A percentile compares a stretch with the other conserved stretches of the same genome.
These are phyloP conservation scores for Enteromius afrohamiltoni DNA, from an alignment of 2,797 vertebrate genomes.

Conservation along the genomic window DNA sequence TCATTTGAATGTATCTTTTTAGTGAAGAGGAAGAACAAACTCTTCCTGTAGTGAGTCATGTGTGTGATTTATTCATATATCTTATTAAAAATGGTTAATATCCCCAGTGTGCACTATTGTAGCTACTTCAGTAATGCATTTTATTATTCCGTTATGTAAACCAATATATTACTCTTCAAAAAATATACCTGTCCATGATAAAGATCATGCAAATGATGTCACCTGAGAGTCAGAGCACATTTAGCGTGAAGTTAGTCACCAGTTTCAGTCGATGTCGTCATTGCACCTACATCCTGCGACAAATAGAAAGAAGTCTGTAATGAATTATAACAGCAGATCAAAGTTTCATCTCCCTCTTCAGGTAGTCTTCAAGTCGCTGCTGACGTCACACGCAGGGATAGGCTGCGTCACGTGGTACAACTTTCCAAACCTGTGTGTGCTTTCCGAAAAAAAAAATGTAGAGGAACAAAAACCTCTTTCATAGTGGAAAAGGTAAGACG, in stretches of 20 bases:
- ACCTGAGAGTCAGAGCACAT: not conserved
- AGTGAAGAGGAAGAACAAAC: not conserved
- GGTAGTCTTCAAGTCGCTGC: slow-evolving; percentile 23
- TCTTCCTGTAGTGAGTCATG: not conserved
- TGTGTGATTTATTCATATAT: not conserved
- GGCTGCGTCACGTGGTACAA: slow-evolving; percentile 64
- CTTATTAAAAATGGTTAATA: not conserved
- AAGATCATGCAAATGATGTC: slow-evolving; percentile 6
- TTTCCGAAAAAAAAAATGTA: slow-evolving; percentile 31
- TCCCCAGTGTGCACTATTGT: not conserved
- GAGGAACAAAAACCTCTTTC: slow-evolving; percentile 13
- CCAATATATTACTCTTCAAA: not conserved
- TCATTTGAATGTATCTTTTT: not conserved
- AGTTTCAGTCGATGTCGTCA: slow-evolving; percentile 26
- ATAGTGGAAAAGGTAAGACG: slow-evolving; percentile 45
- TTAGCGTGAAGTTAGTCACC: not conserved
- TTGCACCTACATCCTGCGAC: not conserved
- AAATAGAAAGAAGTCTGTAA: not conserved
- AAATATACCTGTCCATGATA: not conserved
- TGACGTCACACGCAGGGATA: slow-evolving; percentile 64
- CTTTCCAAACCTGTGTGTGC: slow-evolving; percentile 51
- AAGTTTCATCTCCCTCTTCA: slow-evolving; percentile 1
- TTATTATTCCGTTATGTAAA: not conserved
- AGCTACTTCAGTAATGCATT: not conserved
- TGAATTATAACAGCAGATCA: not conserved